Base-by-base conservation (phyloP, 1,140 invertebrate species). In the Brachionus rotundiformis region DNA sequence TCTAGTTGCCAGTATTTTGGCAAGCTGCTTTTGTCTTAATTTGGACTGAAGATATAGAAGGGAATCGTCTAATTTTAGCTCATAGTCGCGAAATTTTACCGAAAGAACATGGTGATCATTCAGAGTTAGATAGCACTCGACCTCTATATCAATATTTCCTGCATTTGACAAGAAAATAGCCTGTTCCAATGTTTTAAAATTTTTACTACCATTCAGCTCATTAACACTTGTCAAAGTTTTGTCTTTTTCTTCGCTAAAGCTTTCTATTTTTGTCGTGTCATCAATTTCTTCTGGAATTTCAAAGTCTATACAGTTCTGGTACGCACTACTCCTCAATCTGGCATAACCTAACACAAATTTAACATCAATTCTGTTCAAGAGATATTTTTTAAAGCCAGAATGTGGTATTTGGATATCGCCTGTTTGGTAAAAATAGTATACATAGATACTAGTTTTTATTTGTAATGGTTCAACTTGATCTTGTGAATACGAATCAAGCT, bases 131-230 rank as follows among this genome's bases (percentile, higher is more conserved):
- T 8, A 79, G n/a, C 76, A 79, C 6, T 79, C 76, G 4, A 79
- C 76, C 19, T 59, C 47, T 33, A 79, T 41, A 31, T 63, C 59
- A 54, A 79, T 79, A 27, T 79, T 79, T 10, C 76, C 76, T 3
- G 47, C 76, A 49, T 79, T 79, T 13, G 47, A 59, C 47, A 79
- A 59, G 5, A 44, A 49, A 27, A 79, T 54, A 10, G 23, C 33
- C 23, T 63, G 76, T 39, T 79, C 76, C 1, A 61, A 1, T 0
- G 27, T 11, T 25, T 10, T 27, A 7, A 41, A 23, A 19, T 41
- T 73, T 41, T 73, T 73, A 39, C 25, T 44, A 25, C 19, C 10
- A 31, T 25, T 44, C 68, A 73, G 10, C 23, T 73, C 68, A 23
- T 73, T 73, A 13, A 73, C 23, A 47, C 68, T 73, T 19, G 36